These are phyloP conservation scores for Rhodophaea formosa DNA, from an alignment of 2,888 invertebrate genomes.

Conservation along the genomic window DNA sequence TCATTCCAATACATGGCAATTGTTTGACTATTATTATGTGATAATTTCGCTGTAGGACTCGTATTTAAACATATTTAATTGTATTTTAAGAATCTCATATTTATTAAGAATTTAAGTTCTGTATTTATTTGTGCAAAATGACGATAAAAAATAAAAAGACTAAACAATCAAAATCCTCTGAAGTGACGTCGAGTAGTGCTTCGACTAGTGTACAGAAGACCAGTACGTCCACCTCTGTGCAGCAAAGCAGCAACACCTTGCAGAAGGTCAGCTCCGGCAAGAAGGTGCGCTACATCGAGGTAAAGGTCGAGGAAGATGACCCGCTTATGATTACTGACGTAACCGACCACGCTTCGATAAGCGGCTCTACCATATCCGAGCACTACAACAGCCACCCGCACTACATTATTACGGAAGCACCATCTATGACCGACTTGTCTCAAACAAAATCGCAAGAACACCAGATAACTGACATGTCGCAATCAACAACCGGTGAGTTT, in stretches of 20 bases:
- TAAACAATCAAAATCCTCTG: conserved; percentile 70
- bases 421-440: conserved; percentile 72
- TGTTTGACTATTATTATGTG: conserved; percentile 65
- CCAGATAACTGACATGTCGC: conserved; percentile 71
- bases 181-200: conserved; percentile 66
- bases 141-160: conserved; percentile 81
- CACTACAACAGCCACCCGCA: conserved; percentile 77
- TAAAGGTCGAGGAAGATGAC: conserved; percentile 79
- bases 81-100: conserved; percentile 64
- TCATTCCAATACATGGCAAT: conserved; percentile 66
- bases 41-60: conserved; percentile 43
- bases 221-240: conserved; percentile 64
- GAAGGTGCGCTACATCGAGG: conserved; percentile 76
- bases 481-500: conserved; percentile 68
- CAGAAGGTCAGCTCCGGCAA: conserved; percentile 75
- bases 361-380: conserved; percentile 74
- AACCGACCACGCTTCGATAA: conserved; percentile 70
- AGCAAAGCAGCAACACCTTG: conserved; percentile 64
- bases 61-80: conserved; percentile 59
- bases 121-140: conserved; percentile 67
- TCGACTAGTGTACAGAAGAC: conserved; percentile 74
- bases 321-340: conserved; percentile 79
- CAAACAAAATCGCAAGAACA: conserved; percentile 61
- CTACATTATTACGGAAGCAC: conserved; percentile 78
- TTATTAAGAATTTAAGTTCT: conserved; percentile 42